Evolutionary conservation across 1,140 invertebrate genomes (phyloP).

Genomic region (Drosophila teissieri): DNA sequence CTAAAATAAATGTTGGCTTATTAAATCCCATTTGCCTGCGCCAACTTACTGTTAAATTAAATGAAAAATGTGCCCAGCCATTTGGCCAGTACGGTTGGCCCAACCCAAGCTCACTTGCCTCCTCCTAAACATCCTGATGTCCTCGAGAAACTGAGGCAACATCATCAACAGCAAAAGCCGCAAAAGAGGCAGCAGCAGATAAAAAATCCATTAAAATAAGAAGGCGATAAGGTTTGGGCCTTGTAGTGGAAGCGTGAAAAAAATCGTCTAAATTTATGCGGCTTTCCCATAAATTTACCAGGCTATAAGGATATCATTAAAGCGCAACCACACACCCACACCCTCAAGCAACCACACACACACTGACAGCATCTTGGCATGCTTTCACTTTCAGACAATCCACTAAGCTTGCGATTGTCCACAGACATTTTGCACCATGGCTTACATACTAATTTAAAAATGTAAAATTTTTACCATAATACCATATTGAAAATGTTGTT

Average conservation of each 20-base stretch:
- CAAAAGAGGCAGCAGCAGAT: constrained; percentile 52
- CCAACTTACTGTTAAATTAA: constrained; percentile 74
- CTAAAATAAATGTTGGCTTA: constrained; percentile 82
- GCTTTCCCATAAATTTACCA: constrained; percentile 81
- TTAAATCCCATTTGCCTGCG: constrained; percentile 80
- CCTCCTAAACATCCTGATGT: constrained; percentile 30
- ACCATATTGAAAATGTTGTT: not conserved
- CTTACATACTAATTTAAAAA: not conserved
- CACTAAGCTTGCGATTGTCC: constrained; percentile 49
- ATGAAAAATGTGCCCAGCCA: constrained; percentile 70
- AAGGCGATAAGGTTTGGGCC: constrained; percentile 73
- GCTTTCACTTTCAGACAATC: constrained; percentile 76
- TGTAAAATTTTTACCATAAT: not conserved
- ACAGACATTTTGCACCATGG: constrained; percentile 35
- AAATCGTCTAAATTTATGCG: constrained; percentile 78
- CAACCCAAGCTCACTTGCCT: constrained; percentile 3
- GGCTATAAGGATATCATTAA: constrained; percentile 83
- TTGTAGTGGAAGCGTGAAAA: constrained; percentile 78
- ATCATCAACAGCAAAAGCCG: constrained; percentile 64
- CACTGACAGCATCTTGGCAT: constrained; percentile 52
- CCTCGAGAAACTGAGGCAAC: constrained; percentile 49
- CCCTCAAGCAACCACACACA: constrained; percentile 19
- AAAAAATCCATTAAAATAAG: constrained; percentile 84
- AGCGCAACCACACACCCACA: constrained; percentile 67
- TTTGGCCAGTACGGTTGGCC: constrained; percentile 52